These are phyloP conservation scores for Phacellophora camtschatica DNA, from an alignment of 30 jellyfish, hydroid and myxozoan species.

Conservation along the genomic window DNA sequence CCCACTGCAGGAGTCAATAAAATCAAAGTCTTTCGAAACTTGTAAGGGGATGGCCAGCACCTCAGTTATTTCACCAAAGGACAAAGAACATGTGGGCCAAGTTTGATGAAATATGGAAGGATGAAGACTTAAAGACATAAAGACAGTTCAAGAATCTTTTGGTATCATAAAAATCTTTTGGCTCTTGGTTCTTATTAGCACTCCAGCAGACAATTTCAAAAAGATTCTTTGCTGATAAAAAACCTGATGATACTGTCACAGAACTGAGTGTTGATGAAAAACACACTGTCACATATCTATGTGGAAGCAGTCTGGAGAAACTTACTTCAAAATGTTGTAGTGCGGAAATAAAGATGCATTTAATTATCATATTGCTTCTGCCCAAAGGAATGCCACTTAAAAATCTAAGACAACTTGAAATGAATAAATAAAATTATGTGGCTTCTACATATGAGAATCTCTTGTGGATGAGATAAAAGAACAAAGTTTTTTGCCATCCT, in stretches of 20 bases:
- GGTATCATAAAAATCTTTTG: slow-evolving; percentile 25
- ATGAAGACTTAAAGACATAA: slow-evolving; percentile 44
- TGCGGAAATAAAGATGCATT: no score
- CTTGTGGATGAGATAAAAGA: no score
- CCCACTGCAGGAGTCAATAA: slow-evolving; percentile 33
- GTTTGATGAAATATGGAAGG: slow-evolving; percentile 27
- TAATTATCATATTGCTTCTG: no score
- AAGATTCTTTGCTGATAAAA: slow-evolving; percentile 38
- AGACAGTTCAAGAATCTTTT: neutral
- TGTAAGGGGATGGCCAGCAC: slow-evolving; percentile 50
- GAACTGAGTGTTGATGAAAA: slow-evolving; percentile 37
- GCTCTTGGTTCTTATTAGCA: slow-evolving; percentile 39
- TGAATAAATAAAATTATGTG: no score
- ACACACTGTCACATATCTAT: slow-evolving; percentile 45
- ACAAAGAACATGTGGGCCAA: slow-evolving; percentile 55
- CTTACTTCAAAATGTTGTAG: slow-evolving; percentile 14
- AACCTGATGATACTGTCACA: slow-evolving; percentile 37
- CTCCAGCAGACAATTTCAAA: slow-evolving; percentile 53
- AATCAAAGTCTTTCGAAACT: slow-evolving; percentile 24
- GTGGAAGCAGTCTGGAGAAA: slow-evolving; percentile 43
- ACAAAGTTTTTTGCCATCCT: no score
- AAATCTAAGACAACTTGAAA: no score
- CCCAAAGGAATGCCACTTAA: no score
- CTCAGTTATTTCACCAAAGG: slow-evolving; percentile 42
- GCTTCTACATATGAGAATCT: no score